These are phyloP conservation scores for Thelaira solivaga DNA, from an alignment of 2,888 invertebrate species.

Conservation along the genomic window DNA sequence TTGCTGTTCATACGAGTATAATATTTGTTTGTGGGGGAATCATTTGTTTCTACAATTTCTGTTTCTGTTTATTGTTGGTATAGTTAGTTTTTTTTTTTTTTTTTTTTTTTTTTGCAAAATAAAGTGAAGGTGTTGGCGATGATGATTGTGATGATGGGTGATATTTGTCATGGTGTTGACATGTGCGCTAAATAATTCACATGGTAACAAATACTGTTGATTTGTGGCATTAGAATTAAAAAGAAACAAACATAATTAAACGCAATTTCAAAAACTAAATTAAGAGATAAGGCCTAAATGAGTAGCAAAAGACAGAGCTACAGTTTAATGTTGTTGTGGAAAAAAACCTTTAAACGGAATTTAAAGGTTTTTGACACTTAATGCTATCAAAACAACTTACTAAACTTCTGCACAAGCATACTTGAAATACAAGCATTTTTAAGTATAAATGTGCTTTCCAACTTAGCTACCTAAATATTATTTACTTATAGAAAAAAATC, in stretches of 20 bases:
- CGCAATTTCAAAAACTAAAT: too few relatives aligned
- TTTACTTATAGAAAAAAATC: too few relatives aligned
- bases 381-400: too few relatives aligned
- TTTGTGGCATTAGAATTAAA: background rate
- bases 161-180: conserved; percentile 7
- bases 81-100: background rate
- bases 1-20: background rate
- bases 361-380: too few relatives aligned
- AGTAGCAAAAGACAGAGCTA: too few relatives aligned
- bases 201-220: background rate
- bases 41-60: conserved; percentile 37
- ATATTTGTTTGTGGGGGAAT: conserved; percentile 14
- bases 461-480: too few relatives aligned
- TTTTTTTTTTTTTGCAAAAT: background rate
- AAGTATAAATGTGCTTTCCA: too few relatives aligned
- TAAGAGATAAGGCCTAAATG: too few relatives aligned
- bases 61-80: conserved; percentile 3
- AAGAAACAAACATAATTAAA: background rate
- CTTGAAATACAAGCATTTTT: too few relatives aligned
- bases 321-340: too few relatives aligned
- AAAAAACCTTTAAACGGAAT: too few relatives aligned
- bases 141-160: background rate
- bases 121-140: conserved; percentile 24
- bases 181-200: conserved; percentile 29
- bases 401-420: too few relatives aligned